Conservation (phyloP, 2,797 vertebrate genomes). For the Sebastolobus alascanus region DNA sequence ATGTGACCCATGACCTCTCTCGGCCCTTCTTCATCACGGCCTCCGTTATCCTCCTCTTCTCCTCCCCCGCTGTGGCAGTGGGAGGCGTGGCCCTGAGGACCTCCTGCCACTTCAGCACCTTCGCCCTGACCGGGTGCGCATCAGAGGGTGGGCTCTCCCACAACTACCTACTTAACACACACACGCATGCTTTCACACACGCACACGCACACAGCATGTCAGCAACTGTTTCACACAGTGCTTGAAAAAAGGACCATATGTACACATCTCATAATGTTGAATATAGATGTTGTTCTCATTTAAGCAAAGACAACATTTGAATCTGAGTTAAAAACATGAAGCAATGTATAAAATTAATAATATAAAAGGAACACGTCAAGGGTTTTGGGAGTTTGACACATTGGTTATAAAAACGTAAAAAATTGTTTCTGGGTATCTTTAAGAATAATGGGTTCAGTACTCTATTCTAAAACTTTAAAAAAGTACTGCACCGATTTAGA, state of each 20-base stretch:
- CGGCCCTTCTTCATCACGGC: constrained; percentile 76
- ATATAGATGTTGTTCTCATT: background rate
- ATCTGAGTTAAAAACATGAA: background rate
- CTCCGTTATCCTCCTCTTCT: constrained; percentile 90
- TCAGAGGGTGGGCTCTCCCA: constrained; percentile 84
- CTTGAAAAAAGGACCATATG: background rate
- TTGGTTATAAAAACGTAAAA: background rate
- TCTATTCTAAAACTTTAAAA: too few relatives aligned
- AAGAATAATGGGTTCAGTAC: too few relatives aligned
- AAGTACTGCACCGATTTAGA: too few relatives aligned
- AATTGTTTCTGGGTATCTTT: background rate
- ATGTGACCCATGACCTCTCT: constrained; percentile 84
- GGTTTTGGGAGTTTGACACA: background rate
- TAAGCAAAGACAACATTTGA: background rate
- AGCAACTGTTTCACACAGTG: background rate
- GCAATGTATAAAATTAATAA: background rate
- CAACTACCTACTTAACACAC: constrained; percentile 75
- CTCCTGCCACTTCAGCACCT: constrained; percentile 83
- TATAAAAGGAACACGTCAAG: background rate
- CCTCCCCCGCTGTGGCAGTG: constrained; percentile 89
- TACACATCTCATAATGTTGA: background rate
- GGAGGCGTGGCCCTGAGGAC: constrained; percentile 90
- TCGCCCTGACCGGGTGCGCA: constrained; percentile 89
- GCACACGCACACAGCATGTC: constrained; percentile 7
- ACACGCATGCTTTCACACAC: constrained; percentile 15